Evolutionary conservation across 2,888 invertebrate species (phyloP), one percentile per base, ranked within the genome.

Genomic region (Mythimna lalbum): DNA sequence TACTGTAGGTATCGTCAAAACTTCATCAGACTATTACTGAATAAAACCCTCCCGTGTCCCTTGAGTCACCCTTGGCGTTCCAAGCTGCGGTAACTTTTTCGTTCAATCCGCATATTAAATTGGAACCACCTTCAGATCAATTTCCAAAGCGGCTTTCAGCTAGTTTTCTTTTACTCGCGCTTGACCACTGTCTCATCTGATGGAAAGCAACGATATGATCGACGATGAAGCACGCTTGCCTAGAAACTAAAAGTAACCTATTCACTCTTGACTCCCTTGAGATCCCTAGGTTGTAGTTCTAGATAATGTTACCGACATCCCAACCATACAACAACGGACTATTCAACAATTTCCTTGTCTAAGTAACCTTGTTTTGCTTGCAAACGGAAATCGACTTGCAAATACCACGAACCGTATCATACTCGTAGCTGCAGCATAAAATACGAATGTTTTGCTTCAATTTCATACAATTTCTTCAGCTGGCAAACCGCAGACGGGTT

Each of bases 381-480:
- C 31, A 61, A 39, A 39, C 23, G 31, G 23, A 65, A 2, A 66
- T 80, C 39, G 49, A 80, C 75, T 80, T 76, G 66, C 75, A 57
- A 80, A 80, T 80, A 66, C 39, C 6, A 61, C 36, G n/a, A 47
- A 52, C 50, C 19, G 23, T 19, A 55, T 12, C 21, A 17, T 56
- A 62, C 31, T 62, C 50, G 36, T 36, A 33, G n/a, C 49, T 64
- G 63, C 59, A 61, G 39, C 27, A 52, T 39, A 59, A 76, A 75
- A 76, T 60, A 69, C 50, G 39, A 19, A 64, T 67, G 64, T 71
- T 78, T 65, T 81, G 72, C 72, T 78, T 77, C 61, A 77, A 77
- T 78, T 77, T 81, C 50, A 63, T 61, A 59, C 50, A 77, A 69
- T 68, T 67, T 49, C 70, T 77, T 57, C 14, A 33, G 64, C 53